A percentile compares a stretch with the other conserved stretches of the same genome.
These are phyloP conservation scores for Scatophagus argus DNA, from an alignment of 2,113 vertebrate species.

Conservation along the genomic window DNA sequence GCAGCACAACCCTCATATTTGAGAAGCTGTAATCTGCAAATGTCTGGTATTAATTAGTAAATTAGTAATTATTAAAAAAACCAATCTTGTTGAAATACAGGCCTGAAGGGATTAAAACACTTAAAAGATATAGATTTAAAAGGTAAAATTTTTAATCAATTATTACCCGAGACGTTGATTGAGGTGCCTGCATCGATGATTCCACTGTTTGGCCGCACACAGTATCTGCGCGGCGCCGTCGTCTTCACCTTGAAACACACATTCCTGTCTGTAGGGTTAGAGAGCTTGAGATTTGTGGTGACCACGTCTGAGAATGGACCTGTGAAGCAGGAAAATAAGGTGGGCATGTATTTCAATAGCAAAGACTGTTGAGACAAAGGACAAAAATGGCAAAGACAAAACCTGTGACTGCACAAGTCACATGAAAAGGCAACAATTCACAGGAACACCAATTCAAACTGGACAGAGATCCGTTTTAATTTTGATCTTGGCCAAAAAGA, in stretches of 20 bases:
- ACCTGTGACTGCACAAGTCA: not conserved
- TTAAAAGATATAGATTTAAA: too few relatives aligned
- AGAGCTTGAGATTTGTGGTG: constrained; percentile 96
- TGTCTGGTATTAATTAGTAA: not conserved
- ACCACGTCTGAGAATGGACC: constrained; percentile 99
- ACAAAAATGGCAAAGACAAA: not conserved
- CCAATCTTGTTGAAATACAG: too few relatives aligned
- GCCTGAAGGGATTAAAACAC: too few relatives aligned
- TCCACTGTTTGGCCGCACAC: constrained; percentile 98
- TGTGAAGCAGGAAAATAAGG: constrained; percentile 66
- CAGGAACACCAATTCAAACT: not conserved
- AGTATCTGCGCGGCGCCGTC: constrained; percentile 97
- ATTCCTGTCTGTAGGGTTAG: constrained; percentile 96
- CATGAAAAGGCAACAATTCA: constrained; percentile 3
- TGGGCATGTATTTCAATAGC: too few relatives aligned
- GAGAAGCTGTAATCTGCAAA: not conserved
- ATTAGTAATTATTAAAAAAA: too few relatives aligned
- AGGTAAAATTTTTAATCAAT: too few relatives aligned
- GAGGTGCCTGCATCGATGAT: constrained; percentile 97
- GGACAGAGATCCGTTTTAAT: constrained; percentile 1
- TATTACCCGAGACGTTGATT: constrained; percentile 95
- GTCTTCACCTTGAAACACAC: constrained; percentile 99
- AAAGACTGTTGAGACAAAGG: not conserved
- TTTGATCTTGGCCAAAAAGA: not conserved
- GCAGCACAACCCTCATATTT: not conserved